These are phyloP conservation scores for Listronotus oregonensis DNA, from an alignment of 1,140 invertebrate genomes.

Conservation along the genomic window DNA sequence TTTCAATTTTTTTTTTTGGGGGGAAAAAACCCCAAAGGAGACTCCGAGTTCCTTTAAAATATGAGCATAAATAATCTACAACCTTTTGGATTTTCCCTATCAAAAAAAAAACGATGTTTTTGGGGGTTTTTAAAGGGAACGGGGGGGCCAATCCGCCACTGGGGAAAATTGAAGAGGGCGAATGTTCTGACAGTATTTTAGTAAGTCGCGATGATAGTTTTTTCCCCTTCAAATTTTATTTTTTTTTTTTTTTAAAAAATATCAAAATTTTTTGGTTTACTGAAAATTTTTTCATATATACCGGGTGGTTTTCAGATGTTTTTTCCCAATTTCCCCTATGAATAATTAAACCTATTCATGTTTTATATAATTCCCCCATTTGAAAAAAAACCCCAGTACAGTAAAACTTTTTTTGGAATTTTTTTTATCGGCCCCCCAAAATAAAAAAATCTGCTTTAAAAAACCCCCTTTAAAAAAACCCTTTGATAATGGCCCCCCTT, in stretches of 20 bases:
- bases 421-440: no score
- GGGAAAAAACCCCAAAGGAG: constrained; percentile 55
- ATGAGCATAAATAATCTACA: constrained; percentile 59
- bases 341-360: no score
- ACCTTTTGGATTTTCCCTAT: constrained; percentile 58
- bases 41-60: constrained; percentile 55
- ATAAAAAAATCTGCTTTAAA: no score
- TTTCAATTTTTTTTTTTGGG: constrained; percentile 33
- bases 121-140: constrained; percentile 53
- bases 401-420: no score
- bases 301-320: no score
- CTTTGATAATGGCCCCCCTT: no score
- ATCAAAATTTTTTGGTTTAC: no score
- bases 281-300: no score
- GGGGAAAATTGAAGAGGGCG: constrained; percentile 66
- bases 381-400: no score
- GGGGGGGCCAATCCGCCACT: constrained; percentile 36
- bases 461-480: no score
- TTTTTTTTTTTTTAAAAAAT: constrained; percentile 24
- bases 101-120: constrained; percentile 56
- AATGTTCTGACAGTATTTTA: constrained; percentile 62
- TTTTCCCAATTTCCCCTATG: no score
- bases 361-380: no score
- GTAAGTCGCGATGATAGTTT: constrained; percentile 29
- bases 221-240: constrained; percentile 41